Percentiles rank a stretch among this genome's conserved stretches.
Conservation (phyloP, 2,113 vertebrate genomes). For the Scytalopus superciliaris region DNA sequence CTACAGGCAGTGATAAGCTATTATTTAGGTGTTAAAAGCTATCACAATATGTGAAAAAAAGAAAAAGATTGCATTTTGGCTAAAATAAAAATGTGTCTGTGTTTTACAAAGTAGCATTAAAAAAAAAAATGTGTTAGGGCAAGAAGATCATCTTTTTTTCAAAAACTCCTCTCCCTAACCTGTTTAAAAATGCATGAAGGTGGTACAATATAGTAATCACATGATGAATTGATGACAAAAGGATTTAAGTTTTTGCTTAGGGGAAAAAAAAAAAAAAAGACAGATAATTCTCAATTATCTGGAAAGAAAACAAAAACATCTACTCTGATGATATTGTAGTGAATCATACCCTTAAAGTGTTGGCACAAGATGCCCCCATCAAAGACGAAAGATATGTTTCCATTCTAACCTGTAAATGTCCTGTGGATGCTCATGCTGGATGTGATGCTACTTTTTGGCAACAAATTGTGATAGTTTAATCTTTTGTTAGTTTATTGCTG, state of each 20-base stretch:
- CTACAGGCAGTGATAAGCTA: neutral
- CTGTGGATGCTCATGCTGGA: neutral
- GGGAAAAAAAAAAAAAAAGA: accelerated
- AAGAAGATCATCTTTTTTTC: neutral
- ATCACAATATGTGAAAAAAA: neutral
- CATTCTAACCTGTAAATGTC: neutral
- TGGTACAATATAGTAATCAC: neutral
- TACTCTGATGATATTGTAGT: neutral
- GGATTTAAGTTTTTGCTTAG: neutral
- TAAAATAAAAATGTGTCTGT: neutral
- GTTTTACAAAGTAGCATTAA: neutral
- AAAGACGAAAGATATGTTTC: neutral
- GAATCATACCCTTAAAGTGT: neutral
- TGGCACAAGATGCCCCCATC: neutral
- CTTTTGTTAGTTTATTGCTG: neutral
- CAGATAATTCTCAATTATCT: neutral
- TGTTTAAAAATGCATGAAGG: neutral
- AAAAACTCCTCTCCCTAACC: accelerated
- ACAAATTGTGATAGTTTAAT: neutral
- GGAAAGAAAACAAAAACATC: neutral
- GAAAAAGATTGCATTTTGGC: neutral
- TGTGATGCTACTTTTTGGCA: neutral
- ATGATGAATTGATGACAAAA: neutral
- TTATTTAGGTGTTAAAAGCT: too few relatives aligned
- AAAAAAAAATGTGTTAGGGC: neutral